A percentile compares a stretch with the other conserved stretches of the same genome.
phyloP scores from a whole-genome alignment of 1,140 invertebrate species.

The Drosophila subobscura region DNA sequence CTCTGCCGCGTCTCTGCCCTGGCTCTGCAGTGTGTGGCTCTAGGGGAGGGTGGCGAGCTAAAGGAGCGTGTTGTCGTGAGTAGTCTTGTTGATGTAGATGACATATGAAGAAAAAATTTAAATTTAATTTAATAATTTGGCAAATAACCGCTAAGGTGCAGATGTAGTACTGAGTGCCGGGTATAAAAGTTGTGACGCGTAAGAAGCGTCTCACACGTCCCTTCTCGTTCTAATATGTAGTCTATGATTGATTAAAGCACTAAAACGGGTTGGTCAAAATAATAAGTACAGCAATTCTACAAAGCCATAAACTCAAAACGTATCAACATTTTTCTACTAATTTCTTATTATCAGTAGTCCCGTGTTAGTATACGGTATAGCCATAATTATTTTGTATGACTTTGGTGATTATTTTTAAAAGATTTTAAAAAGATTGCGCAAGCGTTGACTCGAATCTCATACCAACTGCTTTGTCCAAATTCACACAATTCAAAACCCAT shows the following conservation, averaged over 20 bases:
- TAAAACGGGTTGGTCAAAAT: neutral
- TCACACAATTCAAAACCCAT: conserved; percentile 1
- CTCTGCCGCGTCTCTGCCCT: too few species aligned
- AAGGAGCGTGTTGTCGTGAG: too few species aligned
- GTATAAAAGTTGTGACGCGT: too few species aligned
- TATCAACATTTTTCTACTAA: neutral
- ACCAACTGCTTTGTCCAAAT: conserved; percentile 3
- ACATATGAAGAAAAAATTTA: too few species aligned
- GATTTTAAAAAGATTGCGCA: conserved; percentile 10
- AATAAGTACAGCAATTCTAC: conserved; percentile 5
- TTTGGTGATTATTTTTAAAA: conserved; percentile 8
- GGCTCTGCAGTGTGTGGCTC: too few species aligned
- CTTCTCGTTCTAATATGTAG: neutral
- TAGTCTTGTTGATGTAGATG: too few species aligned
- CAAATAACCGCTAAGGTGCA: too few species aligned
- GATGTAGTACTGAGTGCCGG: too few species aligned
- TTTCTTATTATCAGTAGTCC: neutral
- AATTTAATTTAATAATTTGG: too few species aligned
- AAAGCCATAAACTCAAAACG: neutral
- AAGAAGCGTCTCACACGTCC: too few species aligned
- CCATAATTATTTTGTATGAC: conserved; percentile 4
- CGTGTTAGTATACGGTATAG: neutral
- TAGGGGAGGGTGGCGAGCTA: too few species aligned
- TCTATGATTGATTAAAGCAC: neutral
- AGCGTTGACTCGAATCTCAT: neutral